Evolutionary conservation across 1,140 invertebrate species (phyloP), one percentile per base, ranked within the genome.

Genomic region (Augochlora pura): DNA sequence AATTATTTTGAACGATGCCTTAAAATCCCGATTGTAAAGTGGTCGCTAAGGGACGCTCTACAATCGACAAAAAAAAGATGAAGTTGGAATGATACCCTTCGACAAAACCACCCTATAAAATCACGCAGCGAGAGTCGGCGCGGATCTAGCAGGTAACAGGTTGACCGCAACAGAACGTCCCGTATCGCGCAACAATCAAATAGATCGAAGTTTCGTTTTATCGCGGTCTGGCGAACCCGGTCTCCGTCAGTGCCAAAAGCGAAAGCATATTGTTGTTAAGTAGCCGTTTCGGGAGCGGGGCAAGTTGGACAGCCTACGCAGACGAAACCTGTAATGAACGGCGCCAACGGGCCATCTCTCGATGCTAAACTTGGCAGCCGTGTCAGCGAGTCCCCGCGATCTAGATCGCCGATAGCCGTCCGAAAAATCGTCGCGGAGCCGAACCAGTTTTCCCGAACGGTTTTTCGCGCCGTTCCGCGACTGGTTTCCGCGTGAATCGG

Each of bases 391-490:
- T n/a, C n/a, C 67, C 39, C 49, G 8, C 21, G 73, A 76, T 76
- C 75, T 63, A 63, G 59, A 63, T 49, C 49, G 49, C 70, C 32
- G 75, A 70, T 77, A n/a, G 39, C 39, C 8, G 27, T 0, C 14
- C 14, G 46, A 52, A 76, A 39, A 69, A 46, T 38, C 67, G 21
- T 52, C 70, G 27, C 72, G 32, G 32, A 2, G 1, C 66, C 39
- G 81, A 85, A 84, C 84, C 84, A 84, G 84, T 84, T 84, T 81
- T 74, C 73, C 52, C 25, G 60, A 72, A 52, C 18, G 2, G 49
- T 18, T 49, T 52, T 14, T 12, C 1, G 49, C 46, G 27, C 65
- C 65, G 27, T 49, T 63, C 66, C 54, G 68, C 67, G 64, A 81
- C 59, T 74, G 69, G 63, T 76, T 75, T 25, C 38, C 21, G 32